Evolutionary conservation across 1,140 invertebrate species (phyloP), one percentile per base, ranked within the genome.

Genomic region (Anastrepha obliqua): DNA sequence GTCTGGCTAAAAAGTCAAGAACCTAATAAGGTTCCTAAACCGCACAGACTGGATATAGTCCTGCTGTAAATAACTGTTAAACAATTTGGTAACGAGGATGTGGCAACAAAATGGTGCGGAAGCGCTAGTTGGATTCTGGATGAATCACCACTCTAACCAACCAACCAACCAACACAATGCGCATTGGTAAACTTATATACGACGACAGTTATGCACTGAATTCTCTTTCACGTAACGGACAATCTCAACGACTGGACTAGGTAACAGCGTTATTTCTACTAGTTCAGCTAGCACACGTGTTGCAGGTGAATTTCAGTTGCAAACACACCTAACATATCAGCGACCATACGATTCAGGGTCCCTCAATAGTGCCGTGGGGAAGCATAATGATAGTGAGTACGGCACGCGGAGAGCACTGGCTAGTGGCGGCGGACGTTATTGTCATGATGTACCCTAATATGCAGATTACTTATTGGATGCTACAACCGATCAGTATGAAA

Each of bases 111-210:
- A n/a, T n/a, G n/a, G n/a, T n/a, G n/a, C n/a, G n/a, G n/a, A n/a
- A n/a, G n/a, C n/a, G n/a, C n/a, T n/a, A n/a, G n/a, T n/a, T n/a
- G n/a, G n/a, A n/a, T n/a, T n/a, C n/a, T n/a, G n/a, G n/a, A n/a
- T n/a, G n/a, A n/a, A n/a, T n/a, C n/a, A n/a, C n/a, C n/a, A n/a
- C n/a, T n/a, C n/a, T n/a, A n/a, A n/a, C n/a, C n/a, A n/a, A n/a
- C n/a, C n/a, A n/a, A n/a, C n/a, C n/a, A n/a, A n/a, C n/a, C n/a
- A n/a, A 97, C 90, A 96, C 96, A 7, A 94, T 97, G 92, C 94
- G 96, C 86, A 96, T 96, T 2, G 96, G 96, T 0, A 97, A 97
- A 90, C 95, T 96, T 29, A 96, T 97, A 51, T 97, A 97, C 90
- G 96, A 97, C 87, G 94, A 95, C 58, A 93, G 90, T 86, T 93